Percentiles rank a stretch among this genome's conserved stretches.
Evolutionary conservation across 2,113 vertebrate genomes (phyloP).

Genomic region (Progne subis): DNA sequence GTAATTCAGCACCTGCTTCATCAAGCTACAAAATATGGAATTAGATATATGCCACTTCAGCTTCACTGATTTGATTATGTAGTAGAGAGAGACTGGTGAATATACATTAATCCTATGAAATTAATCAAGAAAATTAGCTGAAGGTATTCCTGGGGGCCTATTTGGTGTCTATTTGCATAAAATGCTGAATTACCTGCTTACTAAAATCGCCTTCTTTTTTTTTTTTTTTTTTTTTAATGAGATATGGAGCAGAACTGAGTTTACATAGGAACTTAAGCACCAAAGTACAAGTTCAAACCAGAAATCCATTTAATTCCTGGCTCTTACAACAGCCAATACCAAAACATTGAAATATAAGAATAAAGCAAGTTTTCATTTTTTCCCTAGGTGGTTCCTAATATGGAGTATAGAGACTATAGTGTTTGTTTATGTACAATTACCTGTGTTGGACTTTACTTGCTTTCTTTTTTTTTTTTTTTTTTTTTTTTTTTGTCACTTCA

Average conservation of each 20-base stretch:
- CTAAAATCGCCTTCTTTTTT: not conserved
- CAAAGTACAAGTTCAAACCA: not conserved
- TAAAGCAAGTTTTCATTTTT: not conserved
- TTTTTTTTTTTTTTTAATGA: not conserved
- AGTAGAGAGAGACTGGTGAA: conserved; percentile 64
- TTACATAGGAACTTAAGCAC: not conserved
- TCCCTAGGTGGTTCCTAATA: not conserved
- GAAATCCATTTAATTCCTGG: not conserved
- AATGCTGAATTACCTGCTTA: conserved; percentile 64
- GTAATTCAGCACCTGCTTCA: conserved; percentile 78
- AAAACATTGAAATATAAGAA: not conserved
- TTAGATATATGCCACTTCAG: conserved; percentile 72
- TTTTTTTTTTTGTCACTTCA: not conserved
- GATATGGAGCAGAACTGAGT: conserved; percentile 12
- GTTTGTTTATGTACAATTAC: not conserved
- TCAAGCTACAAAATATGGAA: conserved; percentile 74
- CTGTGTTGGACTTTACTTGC: not conserved
- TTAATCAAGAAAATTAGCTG: conserved; percentile 77
- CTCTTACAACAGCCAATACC: not conserved
- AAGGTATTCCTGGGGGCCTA: conserved; percentile 65
- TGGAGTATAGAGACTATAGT: not conserved
- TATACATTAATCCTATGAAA: conserved; percentile 77
- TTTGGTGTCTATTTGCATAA: conserved; percentile 73
- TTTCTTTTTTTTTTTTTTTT: not conserved
- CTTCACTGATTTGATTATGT: conserved; percentile 76